A percentile compares a stretch with the other conserved stretches of the same genome.
Evolutionary conservation across 2,797 vertebrate species (phyloP).

Genomic region (Trematomus bernacchii): DNA sequence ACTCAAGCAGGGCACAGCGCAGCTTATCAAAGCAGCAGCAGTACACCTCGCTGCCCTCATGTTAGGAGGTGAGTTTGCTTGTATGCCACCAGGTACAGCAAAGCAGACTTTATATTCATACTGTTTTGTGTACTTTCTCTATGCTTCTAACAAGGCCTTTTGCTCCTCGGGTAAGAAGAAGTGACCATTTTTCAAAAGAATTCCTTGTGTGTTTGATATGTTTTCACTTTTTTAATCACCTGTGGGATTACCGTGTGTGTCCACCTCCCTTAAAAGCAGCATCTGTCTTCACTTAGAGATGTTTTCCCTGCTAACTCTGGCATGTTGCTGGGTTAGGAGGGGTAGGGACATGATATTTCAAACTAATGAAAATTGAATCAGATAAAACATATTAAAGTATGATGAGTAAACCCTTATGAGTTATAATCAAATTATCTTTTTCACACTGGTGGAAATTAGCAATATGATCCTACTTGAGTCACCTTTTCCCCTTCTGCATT

Average conservation of each 20-base stretch:
- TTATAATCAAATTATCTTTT: constrained; percentile 46
- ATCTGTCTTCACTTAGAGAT: constrained; percentile 53
- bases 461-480: constrained; percentile 29
- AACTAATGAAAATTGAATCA: constrained; percentile 51
- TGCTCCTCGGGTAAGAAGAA: background rate
- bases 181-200: constrained; percentile 6
- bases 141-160: background rate
- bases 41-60: constrained; percentile 29
- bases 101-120: constrained; percentile 5
- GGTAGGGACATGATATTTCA: constrained; percentile 22
- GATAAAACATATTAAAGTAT: constrained; percentile 37
- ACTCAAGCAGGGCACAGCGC: constrained; percentile 50
- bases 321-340: constrained; percentile 30
- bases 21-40: constrained; percentile 60
- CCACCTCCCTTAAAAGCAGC: constrained; percentile 28
- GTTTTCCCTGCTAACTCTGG: constrained; percentile 35
- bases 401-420: background rate
- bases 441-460: constrained; percentile 50
- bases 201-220: constrained; percentile 2
- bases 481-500: constrained; percentile 27
- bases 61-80: constrained; percentile 27
- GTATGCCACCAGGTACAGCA: constrained; percentile 12
- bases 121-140: background rate
- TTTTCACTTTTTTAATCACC: constrained; percentile 38
- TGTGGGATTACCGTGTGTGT: constrained; percentile 17